A percentile compares a stretch with the other conserved stretches of the same genome.
phyloP scores from a whole-genome alignment of 1,140 invertebrate species.

The Bombus pyrosoma region DNA sequence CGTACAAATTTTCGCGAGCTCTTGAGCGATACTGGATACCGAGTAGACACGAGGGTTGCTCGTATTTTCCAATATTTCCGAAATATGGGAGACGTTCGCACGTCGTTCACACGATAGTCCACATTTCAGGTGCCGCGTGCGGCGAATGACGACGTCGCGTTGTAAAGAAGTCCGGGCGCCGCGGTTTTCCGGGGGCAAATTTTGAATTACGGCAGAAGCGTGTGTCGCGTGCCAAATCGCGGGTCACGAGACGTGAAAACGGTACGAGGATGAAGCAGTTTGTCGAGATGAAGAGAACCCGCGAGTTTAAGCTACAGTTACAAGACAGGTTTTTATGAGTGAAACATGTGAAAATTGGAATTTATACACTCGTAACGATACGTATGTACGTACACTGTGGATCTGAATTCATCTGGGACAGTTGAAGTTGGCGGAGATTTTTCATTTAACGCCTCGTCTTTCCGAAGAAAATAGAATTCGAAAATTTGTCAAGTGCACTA shows the following conservation, averaged over 20 bases:
- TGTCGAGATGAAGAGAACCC: background rate
- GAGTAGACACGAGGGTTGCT: background rate
- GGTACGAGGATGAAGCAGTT: background rate
- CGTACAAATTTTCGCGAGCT: conserved; percentile 14
- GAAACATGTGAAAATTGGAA: background rate
- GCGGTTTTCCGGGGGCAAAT: background rate
- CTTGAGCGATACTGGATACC: too few relatives aligned
- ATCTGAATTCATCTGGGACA: too few relatives aligned
- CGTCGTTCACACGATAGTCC: conserved; percentile 13
- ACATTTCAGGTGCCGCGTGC: conserved; percentile 28
- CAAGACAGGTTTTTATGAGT: background rate
- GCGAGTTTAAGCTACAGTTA: background rate
- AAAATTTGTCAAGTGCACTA: too few relatives aligned
- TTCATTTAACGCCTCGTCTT: too few relatives aligned
- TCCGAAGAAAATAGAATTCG: too few relatives aligned
- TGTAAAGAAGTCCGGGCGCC: conserved; percentile 11
- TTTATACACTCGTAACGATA: background rate
- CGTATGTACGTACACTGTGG: too few relatives aligned
- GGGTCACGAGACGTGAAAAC: background rate
- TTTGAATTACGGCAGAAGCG: background rate
- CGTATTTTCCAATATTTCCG: conserved; percentile 45
- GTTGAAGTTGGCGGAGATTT: too few relatives aligned
- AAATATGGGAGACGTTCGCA: conserved; percentile 33
- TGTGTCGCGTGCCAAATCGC: background rate
- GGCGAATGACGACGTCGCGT: conserved; percentile 34